Base-by-base conservation (phyloP, 2,113 vertebrate species). In the Uria lomvia region DNA sequence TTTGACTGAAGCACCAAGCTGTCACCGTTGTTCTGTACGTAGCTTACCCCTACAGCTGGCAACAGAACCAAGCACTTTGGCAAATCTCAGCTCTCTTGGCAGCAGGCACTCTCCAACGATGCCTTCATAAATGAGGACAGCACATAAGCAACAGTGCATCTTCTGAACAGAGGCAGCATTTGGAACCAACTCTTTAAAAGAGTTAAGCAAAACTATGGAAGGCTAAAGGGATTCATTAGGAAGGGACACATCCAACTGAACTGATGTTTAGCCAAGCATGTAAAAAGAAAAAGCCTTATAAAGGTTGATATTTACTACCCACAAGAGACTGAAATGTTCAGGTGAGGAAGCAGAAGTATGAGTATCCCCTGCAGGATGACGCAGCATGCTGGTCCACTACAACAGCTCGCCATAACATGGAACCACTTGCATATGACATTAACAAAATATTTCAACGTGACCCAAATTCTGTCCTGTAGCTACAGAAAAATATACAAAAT, bases 61-160 rank as follows among this genome's bases (percentile, higher is more conserved):
- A 84, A 38, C 42, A 81, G 45, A 90, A 62, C 56, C 26, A 22
- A 75, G n/a, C n/a, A 5, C 75, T 50, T 16, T 6, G 43, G 86
- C 60, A 63, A 40, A 30, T 32, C 13, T 30, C 56, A 40, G 17
- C 30, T 85, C 52, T 50, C 70, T 47, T 52, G 55, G 70, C 82
- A 67, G 52, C 49, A 26, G 2, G 0, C 11, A 1, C 20, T n/a
- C 63, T 40, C 72, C 47, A 52, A 13, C 4, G 0, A 9, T 12
- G 19, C 65, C 85, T 43, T 84, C 36, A 14, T 6, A 24, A 47
- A 60, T 8, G 8, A 72, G 63, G 87, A 47, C 43, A 56, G 38
- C 2, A 1, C 45, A 15, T 50, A 52, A 52, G 27, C 52, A 68
- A 30, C 73, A 45, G 38, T 7, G 11, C 56, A 32, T 20, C 74